Evolutionary conservation across 2,888 invertebrate genomes (phyloP), one percentile per base, ranked within the genome.

Genomic region (Scaptomyza polygonia): DNA sequence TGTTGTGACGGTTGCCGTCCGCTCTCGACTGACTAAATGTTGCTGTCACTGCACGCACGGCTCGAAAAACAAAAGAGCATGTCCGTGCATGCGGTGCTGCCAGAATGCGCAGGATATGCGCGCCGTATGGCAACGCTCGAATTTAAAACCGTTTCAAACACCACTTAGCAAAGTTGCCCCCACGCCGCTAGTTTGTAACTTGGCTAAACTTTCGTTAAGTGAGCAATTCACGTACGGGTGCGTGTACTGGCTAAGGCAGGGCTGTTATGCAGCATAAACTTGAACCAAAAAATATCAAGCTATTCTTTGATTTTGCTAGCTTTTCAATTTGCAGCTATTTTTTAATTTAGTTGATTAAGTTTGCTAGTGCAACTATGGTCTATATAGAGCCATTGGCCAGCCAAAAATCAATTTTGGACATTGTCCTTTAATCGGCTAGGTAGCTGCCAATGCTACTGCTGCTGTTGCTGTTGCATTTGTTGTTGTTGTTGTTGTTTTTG

Each of bases 1-100:
- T 72, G 72, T 77, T 73, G 58, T 78, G 79, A 62, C 73, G 73
- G 73, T 78, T 68, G 73, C 44, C 62, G 74, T 73, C 73, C 73
- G 73, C 73, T 73, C 79, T 74, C 73, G 73, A 73, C 73, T 73
- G 62, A 67, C 72, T 65, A 12, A 49, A 29, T 48, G 47, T 55
- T 51, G 52, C 12, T 47, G 52, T 34, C 63, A 45, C 30, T 66
- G 59, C 66, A 77, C 72, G 72, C 65, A 71, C 51, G 29, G 29
- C 45, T n/a, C 7, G 3, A 36, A 43, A 54, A 16, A 39, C 39
- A 54, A 7, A 14, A 12, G 8, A 36, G 44, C 53, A 68, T 52
- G 44, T 43, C 51, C 27, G 49, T 56, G 56, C 49, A 47, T 62
- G 43, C 40, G n/a, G 53, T 44, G 71, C 1, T 72, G 76, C 71